Evolutionary conservation across 2,113 vertebrate species (phyloP).

Genomic region (Ictalurus furcatus): DNA sequence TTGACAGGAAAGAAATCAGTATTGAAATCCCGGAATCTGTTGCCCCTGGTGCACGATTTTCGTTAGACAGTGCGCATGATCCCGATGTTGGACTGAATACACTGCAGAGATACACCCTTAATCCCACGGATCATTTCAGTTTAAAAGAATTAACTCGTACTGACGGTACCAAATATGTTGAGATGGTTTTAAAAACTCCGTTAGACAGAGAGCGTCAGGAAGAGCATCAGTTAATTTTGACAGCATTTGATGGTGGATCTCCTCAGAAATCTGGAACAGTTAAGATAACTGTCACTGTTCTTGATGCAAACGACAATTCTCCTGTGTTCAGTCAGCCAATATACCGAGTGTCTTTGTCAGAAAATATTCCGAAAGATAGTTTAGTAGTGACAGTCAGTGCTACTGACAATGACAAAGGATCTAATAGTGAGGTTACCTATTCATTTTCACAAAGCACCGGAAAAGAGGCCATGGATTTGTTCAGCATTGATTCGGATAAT

Average conservation of each 20-base stretch:
- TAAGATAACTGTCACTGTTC: slow-evolving; percentile 66
- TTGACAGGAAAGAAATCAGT: slow-evolving; percentile 44
- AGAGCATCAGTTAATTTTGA: slow-evolving; percentile 65
- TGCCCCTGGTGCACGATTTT: slow-evolving; percentile 64
- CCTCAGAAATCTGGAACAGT: slow-evolving; percentile 70
- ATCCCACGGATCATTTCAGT: slow-evolving; percentile 68
- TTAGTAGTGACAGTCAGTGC: slow-evolving; percentile 63
- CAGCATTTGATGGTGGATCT: slow-evolving; percentile 71
- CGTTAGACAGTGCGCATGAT: slow-evolving; percentile 69
- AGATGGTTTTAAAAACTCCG: slow-evolving; percentile 69
- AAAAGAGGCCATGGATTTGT: slow-evolving; percentile 42
- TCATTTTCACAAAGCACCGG: slow-evolving; percentile 62
- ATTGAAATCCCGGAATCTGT: slow-evolving; percentile 69
- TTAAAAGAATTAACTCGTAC: slow-evolving; percentile 64
- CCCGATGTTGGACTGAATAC: slow-evolving; percentile 71
- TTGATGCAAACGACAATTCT: slow-evolving; percentile 74
- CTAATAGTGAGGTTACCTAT: slow-evolving; percentile 63
- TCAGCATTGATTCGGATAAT: slow-evolving; percentile 65
- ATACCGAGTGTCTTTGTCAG: slow-evolving; percentile 59
- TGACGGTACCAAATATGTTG: slow-evolving; percentile 69
- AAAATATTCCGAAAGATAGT: slow-evolving; percentile 60
- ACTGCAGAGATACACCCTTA: slow-evolving; percentile 71
- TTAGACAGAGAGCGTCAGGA: slow-evolving; percentile 71
- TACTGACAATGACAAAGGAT: slow-evolving; percentile 66
- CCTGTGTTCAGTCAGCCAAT: slow-evolving; percentile 68